A percentile compares a stretch with the other conserved stretches of the same genome.
Evolutionary conservation across 2,113 vertebrate genomes (phyloP).

Genomic region (Upupa epops): DNA sequence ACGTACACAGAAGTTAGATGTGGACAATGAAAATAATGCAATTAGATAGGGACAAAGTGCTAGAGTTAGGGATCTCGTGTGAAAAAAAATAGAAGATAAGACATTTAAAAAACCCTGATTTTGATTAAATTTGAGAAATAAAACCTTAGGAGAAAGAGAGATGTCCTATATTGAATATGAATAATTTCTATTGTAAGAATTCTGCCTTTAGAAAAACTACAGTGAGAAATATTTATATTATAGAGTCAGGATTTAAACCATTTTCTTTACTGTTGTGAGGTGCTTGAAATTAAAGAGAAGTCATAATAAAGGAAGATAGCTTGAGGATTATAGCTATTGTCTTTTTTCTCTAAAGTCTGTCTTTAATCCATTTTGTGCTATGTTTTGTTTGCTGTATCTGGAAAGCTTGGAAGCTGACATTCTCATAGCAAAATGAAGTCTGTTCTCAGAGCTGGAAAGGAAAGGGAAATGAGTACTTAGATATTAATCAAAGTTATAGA

Average conservation of each 20-base stretch:
- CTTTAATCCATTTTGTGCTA: conserved; percentile 2
- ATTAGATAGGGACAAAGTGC: neutral
- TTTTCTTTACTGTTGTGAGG: neutral
- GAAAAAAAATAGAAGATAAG: neutral
- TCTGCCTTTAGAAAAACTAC: neutral
- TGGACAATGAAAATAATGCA: neutral
- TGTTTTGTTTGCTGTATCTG: neutral
- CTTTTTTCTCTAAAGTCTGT: neutral
- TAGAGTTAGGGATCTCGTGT: neutral
- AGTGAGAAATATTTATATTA: neutral
- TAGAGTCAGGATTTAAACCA: neutral
- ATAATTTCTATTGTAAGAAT: neutral
- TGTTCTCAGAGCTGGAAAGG: neutral
- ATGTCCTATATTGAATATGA: neutral
- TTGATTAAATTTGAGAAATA: conserved; percentile 10
- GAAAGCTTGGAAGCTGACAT: neutral
- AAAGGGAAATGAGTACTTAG: neutral
- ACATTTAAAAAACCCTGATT: neutral
- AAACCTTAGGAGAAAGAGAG: neutral
- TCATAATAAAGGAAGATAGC: neutral
- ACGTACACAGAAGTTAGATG: neutral
- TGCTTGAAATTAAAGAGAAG: neutral
- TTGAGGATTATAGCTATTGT: neutral
- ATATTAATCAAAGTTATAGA: neutral
- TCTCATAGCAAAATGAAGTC: neutral